Base-by-base conservation (phyloP, 1,140 invertebrate species). In the Diabrotica undecimpunctata region DNA sequence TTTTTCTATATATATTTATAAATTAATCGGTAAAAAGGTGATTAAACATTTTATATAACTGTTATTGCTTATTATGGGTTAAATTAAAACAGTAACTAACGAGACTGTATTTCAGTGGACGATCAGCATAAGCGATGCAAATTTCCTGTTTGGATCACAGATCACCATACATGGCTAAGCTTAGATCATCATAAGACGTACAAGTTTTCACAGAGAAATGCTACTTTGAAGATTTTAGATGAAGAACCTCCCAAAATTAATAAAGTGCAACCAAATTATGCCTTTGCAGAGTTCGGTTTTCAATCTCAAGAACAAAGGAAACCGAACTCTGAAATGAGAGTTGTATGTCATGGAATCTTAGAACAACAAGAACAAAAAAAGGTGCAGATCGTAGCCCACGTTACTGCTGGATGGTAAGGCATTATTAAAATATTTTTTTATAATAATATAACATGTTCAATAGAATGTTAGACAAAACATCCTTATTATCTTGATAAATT, bases 101-200 rank as follows among this genome's bases (percentile, higher is more conserved):
- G 6, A 46, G 1, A 25, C 25, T 25, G 25, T 25, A 46, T 46
- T 46, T 8, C 6, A 82, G 83, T 83, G 56, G 84, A 85, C 67
- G 83, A 83, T 66, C 83, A 85, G 66, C 83, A 85, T 75, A 83
- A 84, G 67, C 78, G 83, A 65, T 93, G 91, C 75, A 86, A 86
- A 72, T 92, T 90, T 78, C 90, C 90, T 0, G 76, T 78, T 35
- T 93, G 91, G 91, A 83, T 92, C 56, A 88, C 87, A 54, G 83
- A 85, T 11, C 87, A 90, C 66, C 85, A 86, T 66, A 91, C 90
- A 50, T 93, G 91, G 91, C 86, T 90, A 75, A 90, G 89, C 62
- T 80, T 93, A 62, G 90, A 93, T 76, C 85, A 89, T 65, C 83
- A 84, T 9, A 85, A 86, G 70, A 86, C 87, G 13, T 92, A 90